A percentile compares a stretch with the other conserved stretches of the same genome.
Evolutionary conservation across 2,888 invertebrate species (phyloP).

Genomic region (Rapana venosa): DNA sequence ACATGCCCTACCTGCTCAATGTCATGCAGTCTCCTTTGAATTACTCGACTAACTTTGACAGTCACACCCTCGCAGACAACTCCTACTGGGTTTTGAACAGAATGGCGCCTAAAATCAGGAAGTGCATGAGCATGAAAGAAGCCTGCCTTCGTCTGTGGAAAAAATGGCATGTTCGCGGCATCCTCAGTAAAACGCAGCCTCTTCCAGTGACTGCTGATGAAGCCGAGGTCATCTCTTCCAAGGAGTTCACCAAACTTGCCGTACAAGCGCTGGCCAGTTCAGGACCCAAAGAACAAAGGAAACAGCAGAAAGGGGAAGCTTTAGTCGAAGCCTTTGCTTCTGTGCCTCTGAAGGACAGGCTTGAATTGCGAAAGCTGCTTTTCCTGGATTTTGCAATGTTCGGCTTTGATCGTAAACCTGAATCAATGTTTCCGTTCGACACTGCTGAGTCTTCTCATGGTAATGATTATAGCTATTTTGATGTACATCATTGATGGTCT

Average conservation of each 20-base stretch:
- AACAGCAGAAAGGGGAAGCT: constrained; percentile 56
- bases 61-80: neutral
- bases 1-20: constrained; percentile 45
- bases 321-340: constrained; percentile 56
- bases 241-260: constrained; percentile 53
- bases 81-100: neutral
- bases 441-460: neutral
- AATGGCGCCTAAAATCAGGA: constrained; percentile 31
- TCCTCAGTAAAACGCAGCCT: constrained; percentile 58
- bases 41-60: neutral
- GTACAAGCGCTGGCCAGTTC: constrained; percentile 55
- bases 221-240: constrained; percentile 47
- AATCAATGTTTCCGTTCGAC: constrained; percentile 28
- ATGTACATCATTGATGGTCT: neutral
- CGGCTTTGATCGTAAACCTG: constrained; percentile 42
- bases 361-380: constrained; percentile 21
- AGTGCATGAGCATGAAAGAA: constrained; percentile 58
- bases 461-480: neutral
- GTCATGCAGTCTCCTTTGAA: constrained; percentile 27
- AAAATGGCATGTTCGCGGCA: constrained; percentile 63
- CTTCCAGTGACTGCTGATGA: constrained; percentile 54
- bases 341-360: constrained; percentile 52
- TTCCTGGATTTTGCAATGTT: constrained; percentile 40
- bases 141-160: constrained; percentile 59
- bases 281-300: constrained; percentile 42